phyloP scores from a whole-genome alignment of 2,888 invertebrate genomes.

The Conistra vaccinii region DNA sequence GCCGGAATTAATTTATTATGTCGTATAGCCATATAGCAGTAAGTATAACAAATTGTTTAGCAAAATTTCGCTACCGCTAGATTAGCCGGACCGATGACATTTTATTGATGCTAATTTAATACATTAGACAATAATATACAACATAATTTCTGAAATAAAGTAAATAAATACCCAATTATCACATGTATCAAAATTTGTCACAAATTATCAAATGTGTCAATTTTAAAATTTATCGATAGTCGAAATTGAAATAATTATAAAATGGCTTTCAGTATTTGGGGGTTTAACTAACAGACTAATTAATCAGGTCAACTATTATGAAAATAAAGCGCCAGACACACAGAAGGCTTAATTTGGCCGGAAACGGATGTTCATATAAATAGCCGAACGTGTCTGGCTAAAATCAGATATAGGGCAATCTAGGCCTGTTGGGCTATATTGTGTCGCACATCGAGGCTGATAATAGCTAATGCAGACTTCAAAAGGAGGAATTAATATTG shows the following conservation, averaged over 20 bases:
- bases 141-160: background rate
- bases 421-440: constrained; percentile 11
- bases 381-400: constrained; percentile 34
- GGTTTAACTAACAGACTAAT: background rate
- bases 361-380: constrained; percentile 29
- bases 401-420: constrained; percentile 28
- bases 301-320: background rate
- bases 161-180: background rate
- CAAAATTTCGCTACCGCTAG: constrained; percentile 6
- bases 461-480: background rate
- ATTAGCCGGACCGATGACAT: constrained; percentile 7
- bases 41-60: constrained; percentile 26
- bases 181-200: background rate
- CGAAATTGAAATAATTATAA: background rate
- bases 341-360: constrained; percentile 21
- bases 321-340: constrained; percentile 22
- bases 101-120: background rate
- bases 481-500: background rate
- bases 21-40: background rate
- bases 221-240: background rate
- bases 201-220: background rate
- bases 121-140: background rate
- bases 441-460: background rate
- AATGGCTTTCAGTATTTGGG: background rate
- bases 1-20: constrained; percentile 36